Evolutionary conservation across 2,888 invertebrate genomes (phyloP).

Genomic region (Mesorhabditis sp.): DNA sequence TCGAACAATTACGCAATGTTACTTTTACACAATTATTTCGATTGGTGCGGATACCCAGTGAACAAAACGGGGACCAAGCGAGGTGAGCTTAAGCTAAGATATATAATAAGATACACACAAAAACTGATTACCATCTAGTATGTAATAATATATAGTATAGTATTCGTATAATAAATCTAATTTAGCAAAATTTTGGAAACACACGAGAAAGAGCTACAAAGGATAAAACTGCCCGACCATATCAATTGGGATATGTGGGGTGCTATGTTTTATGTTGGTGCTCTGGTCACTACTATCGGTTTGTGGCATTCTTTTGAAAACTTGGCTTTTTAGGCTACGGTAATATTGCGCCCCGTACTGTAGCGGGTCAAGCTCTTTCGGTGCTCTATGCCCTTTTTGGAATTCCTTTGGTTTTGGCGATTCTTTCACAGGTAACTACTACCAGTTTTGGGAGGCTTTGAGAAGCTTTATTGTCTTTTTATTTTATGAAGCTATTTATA

Average conservation of each 20-base stretch:
- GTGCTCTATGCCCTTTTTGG: conserved; percentile 78
- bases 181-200: conserved; percentile 37
- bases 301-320: conserved; percentile 40
- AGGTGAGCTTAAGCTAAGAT: too few species aligned
- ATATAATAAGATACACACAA: too few species aligned
- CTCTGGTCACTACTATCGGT: conserved; percentile 62
- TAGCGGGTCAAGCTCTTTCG: conserved; percentile 77
- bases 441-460: background rate
- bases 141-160: background rate
- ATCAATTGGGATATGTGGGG: conserved; percentile 59
- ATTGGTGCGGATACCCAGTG: too few species aligned
- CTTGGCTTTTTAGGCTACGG: conserved; percentile 66
- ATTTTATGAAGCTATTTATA: too few species aligned
- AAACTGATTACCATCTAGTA: background rate
- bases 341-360: conserved; percentile 85
- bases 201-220: conserved; percentile 39
- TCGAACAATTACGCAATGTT: background rate
- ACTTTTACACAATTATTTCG: background rate
- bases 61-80: too few species aligned
- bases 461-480: background rate
- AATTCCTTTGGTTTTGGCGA: conserved; percentile 81
- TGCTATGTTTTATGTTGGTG: conserved; percentile 61
- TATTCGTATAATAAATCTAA: background rate
- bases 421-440: conserved; percentile 63
- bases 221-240: conserved; percentile 45